Evolutionary conservation across 2,113 vertebrate genomes (phyloP).

Genomic region (Tonatia bakeri): DNA sequence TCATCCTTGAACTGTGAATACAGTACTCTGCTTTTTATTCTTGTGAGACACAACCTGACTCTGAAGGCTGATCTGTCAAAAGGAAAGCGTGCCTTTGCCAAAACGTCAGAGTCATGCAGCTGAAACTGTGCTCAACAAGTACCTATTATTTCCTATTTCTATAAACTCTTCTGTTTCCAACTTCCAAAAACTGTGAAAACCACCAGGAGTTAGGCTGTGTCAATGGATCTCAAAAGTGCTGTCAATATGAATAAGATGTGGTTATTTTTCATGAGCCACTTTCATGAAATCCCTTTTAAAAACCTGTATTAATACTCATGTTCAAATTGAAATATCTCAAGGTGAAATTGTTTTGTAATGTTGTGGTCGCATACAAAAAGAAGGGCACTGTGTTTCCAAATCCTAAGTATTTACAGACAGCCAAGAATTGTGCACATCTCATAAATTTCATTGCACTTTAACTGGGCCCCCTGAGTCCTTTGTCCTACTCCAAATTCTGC

Average conservation of each 20-base stretch:
- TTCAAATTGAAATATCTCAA: not conserved
- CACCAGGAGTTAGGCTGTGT: not conserved
- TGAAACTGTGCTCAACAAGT: not conserved
- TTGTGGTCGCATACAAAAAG: not conserved
- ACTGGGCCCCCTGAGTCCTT: not conserved
- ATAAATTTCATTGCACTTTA: not conserved
- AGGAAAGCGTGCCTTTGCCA: constrained; percentile 28
- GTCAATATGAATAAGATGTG: constrained; percentile 2
- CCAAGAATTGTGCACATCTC: not conserved
- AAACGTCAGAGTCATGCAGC: not conserved
- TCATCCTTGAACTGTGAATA: constrained; percentile 38
- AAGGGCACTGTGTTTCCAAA: not conserved
- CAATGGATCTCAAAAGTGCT: not conserved
- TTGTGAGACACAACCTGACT: constrained; percentile 11
- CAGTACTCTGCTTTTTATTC: not conserved
- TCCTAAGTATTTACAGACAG: not conserved
- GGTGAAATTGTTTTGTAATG: not conserved
- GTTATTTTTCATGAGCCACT: constrained; percentile 6
- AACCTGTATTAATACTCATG: not conserved
- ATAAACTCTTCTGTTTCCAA: not conserved
- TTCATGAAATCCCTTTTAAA: not conserved
- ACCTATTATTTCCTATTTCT: constrained; percentile 34
- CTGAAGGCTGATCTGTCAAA: not conserved
- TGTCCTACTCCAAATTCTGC: rapidly evolving
- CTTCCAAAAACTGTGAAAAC: not conserved